Base-by-base conservation (phyloP, 2,797 vertebrate species). In the Percopsis omiscomaycus region DNA sequence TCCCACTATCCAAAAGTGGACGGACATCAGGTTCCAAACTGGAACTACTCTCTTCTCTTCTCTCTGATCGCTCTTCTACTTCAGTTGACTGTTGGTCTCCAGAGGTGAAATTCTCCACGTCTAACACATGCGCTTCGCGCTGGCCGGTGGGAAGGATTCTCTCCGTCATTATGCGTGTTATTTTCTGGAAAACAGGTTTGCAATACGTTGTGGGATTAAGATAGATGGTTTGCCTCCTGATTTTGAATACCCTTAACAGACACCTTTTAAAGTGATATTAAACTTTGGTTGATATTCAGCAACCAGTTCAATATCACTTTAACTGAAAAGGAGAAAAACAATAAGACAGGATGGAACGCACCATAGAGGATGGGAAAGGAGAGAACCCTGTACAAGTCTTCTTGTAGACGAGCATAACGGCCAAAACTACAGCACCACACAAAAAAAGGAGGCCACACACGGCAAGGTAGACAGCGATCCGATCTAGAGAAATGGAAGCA, bases 91-190 rank as follows among this genome's bases (percentile, higher is more conserved):
- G 29, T 0, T 77, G 59, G 11, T 2, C 16, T 0, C 47, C 56
- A 9, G 83, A 79, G 0, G 77, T 74, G 4, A 1, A 0, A 0
- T 55, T 42, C 14, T 12, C 30, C 47, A 68, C 27, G 5, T 0
- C 0, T 0, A 11, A 0, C 27, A 52, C 12, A 1, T 37, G 0
- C 0, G 4, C 44, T 0, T 0, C 0, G 0, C 0, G 74, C 71
- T 0, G 0, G 0, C 0, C 0, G 0, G 0, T 0, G 0, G 2
- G 5, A 37, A 0, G 0, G 1, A n/a, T 13, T 2, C 0, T 2
- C 1, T 9, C 45, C 9, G 0, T 32, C 48, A 3, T 1, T 3
- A 2, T 2, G 1, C 0, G 1, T 0, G 1, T 0, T 3, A 65
- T 3, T 0, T 0, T 3, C 81, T 87, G 42, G 0, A 22, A 69